Evolutionary conservation across 2,888 invertebrate genomes (phyloP).

Genomic region (Tetropium fuscum): DNA sequence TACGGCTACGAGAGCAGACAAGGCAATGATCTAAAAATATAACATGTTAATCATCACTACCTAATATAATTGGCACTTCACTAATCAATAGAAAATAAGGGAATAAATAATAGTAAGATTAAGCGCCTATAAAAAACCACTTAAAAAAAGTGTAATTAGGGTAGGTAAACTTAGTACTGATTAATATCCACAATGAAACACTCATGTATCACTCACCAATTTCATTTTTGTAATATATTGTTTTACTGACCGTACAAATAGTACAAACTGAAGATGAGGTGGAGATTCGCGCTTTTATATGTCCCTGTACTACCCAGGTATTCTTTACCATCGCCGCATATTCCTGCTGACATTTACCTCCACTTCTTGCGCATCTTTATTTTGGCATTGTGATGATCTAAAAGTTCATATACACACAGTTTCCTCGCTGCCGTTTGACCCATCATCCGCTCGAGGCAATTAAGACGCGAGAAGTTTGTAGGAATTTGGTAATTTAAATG

Average conservation of each 20-base stretch:
- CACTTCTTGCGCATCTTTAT: constrained; percentile 49
- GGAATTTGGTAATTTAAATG: constrained; percentile 3
- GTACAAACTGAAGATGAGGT: constrained; percentile 44
- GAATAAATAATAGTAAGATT: background rate
- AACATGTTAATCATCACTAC: background rate
- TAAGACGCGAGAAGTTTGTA: background rate
- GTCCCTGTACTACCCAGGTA: constrained; percentile 39
- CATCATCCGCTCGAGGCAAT: background rate
- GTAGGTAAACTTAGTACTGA: constrained; percentile 8
- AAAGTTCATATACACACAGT: constrained; percentile 44
- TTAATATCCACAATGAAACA: constrained; percentile 2
- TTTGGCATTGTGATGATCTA: constrained; percentile 50
- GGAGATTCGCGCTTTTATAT: constrained; percentile 46
- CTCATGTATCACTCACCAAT: constrained; percentile 31
- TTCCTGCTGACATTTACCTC: constrained; percentile 53
- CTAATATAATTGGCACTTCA: background rate
- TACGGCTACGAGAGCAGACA: constrained; percentile 52
- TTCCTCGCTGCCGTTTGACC: background rate
- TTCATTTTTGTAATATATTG: constrained; percentile 34
- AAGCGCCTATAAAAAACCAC: too few relatives aligned
- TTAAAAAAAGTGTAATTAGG: background rate
- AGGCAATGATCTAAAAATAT: constrained; percentile 48
- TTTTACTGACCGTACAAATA: constrained; percentile 13
- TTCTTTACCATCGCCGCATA: constrained; percentile 40
- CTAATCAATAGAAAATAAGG: background rate